Percentiles rank a stretch among this genome's conserved stretches.
Conservation (phyloP, 2,888 invertebrate species). For the Clivina fossor region DNA sequence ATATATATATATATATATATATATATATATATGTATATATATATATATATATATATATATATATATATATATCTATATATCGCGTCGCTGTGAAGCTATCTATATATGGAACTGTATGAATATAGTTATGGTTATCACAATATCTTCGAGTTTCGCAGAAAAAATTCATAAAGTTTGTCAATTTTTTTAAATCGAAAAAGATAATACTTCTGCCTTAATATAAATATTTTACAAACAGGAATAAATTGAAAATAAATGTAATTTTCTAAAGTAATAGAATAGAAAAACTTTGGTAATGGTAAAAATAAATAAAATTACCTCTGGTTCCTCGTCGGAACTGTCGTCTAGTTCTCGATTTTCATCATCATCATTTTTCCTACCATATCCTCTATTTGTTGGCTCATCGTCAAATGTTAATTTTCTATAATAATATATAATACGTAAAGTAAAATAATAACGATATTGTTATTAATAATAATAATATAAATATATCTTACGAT, state of each 20-base stretch:
- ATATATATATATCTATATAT: too few species aligned
- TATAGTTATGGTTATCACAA: too few species aligned
- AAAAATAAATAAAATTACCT: constrained; percentile 45
- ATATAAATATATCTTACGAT: constrained; percentile 56
- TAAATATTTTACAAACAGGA: too few species aligned
- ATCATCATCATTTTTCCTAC: constrained; percentile 48
- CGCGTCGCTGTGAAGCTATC: too few species aligned
- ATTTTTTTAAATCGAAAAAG: too few species aligned
- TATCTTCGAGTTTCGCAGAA: too few species aligned
- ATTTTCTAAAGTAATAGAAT: neutral
- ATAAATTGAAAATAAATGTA: neutral
- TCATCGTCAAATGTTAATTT: constrained; percentile 55
- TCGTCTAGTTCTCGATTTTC: constrained; percentile 50
- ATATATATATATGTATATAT: too few species aligned
- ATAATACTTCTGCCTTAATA: too few species aligned
- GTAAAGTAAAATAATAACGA: constrained; percentile 11
- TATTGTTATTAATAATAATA: constrained; percentile 43
- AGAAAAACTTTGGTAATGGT: neutral
- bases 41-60: too few species aligned
- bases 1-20: too few species aligned
- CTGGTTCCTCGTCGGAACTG: constrained; percentile 70
- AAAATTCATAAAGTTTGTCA: too few species aligned
- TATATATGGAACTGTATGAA: too few species aligned
- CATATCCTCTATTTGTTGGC: constrained; percentile 51
- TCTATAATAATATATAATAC: constrained; percentile 44